phyloP scores from a whole-genome alignment of 1,140 invertebrate genomes.

The Pentalonia nigronervosa region DNA sequence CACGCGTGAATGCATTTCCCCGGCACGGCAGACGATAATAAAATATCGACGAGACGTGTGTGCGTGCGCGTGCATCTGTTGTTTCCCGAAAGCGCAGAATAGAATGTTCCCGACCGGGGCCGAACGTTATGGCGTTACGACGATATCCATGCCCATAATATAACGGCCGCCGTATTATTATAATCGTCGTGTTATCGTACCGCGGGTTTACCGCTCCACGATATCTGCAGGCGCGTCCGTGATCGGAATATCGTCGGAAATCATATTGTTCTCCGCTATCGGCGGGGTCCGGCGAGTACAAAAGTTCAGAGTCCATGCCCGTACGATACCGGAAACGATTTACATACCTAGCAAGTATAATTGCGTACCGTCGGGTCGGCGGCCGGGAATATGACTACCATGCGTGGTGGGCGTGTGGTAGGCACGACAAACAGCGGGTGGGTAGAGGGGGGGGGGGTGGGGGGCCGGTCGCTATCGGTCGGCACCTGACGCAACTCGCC shows the following conservation, averaged over 20 bases:
- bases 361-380: background rate
- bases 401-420: background rate
- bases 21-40: background rate
- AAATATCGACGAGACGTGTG: background rate
- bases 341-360: background rate
- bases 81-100: background rate
- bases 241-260: background rate
- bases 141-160: background rate
- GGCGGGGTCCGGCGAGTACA: background rate
- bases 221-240: background rate
- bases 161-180: background rate
- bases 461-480: too few species aligned
- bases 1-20: background rate
- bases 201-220: background rate
- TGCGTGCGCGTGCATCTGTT: background rate
- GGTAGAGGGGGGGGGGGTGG: too few species aligned
- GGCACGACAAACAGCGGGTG: background rate
- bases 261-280: background rate
- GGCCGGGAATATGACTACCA: background rate
- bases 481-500: background rate
- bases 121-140: too few species aligned
- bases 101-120: too few species aligned
- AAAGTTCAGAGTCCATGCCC: background rate
- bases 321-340: background rate
- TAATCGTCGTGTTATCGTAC: background rate